A percentile compares a stretch with the other conserved stretches of the same genome.
Conservation (phyloP, 1,140 invertebrate species). For the Cephus cinctus region DNA sequence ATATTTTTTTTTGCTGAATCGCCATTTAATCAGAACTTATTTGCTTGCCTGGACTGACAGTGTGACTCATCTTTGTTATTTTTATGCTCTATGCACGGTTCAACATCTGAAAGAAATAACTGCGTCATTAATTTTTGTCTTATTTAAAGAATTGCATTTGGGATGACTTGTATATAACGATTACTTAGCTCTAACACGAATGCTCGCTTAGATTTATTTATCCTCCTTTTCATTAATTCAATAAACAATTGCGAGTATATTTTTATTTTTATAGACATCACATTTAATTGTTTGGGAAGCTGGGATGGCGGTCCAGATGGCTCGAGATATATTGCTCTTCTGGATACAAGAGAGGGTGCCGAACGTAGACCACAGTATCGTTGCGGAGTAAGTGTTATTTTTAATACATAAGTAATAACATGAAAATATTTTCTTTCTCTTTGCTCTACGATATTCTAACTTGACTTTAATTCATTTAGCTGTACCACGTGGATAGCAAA, state of each 20-base stretch:
- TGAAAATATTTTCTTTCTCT: neutral
- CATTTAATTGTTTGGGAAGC: conserved; percentile 68
- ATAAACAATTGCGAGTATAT: too few species aligned
- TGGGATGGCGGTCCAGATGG: conserved; percentile 61
- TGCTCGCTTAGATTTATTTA: too few species aligned
- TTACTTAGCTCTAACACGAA: too few species aligned
- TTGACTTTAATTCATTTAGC: conserved; percentile 46
- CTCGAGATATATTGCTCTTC: conserved; percentile 64
- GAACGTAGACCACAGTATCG: conserved; percentile 62
- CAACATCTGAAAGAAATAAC: too few species aligned
- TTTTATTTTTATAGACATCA: conserved; percentile 55
- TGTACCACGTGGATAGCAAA: conserved; percentile 60
- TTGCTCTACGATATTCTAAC: conserved; percentile 8
- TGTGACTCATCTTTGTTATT: neutral
- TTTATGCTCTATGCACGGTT: neutral
- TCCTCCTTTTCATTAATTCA: too few species aligned
- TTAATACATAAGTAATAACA: neutral
- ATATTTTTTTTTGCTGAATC: neutral
- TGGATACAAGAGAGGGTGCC: conserved; percentile 56
- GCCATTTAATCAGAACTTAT: neutral
- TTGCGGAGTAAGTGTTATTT: conserved; percentile 63
- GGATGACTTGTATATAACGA: too few species aligned
- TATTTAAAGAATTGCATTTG: too few species aligned
- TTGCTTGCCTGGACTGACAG: too few species aligned
- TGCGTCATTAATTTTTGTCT: too few species aligned